Conservation (phyloP, 2,888 invertebrate species). For the Acleris laterana region DNA sequence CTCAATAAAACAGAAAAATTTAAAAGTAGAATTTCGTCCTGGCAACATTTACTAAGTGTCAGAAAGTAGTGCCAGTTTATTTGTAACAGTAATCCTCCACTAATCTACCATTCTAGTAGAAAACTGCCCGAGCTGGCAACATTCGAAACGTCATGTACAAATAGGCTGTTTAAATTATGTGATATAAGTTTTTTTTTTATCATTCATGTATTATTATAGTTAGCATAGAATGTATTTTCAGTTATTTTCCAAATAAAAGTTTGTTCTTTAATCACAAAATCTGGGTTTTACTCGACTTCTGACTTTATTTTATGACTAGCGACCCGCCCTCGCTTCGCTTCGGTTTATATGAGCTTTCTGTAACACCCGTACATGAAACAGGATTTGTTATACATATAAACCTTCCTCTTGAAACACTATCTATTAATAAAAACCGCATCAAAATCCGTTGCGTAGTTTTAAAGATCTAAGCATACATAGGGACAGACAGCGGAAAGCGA, state of each 20-base stretch:
- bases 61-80: background rate
- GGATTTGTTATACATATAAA: too few relatives aligned
- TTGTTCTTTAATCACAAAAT: constrained; percentile 32
- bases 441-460: too few relatives aligned
- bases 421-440: too few relatives aligned
- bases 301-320: too few relatives aligned
- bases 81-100: constrained; percentile 25
- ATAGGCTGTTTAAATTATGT: constrained; percentile 49
- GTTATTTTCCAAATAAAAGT: constrained; percentile 50
- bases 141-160: constrained; percentile 42
- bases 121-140: constrained; percentile 38
- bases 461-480: too few relatives aligned
- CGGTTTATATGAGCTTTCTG: too few relatives aligned
- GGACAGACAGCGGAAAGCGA: too few relatives aligned
- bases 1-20: background rate
- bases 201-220: constrained; percentile 40
- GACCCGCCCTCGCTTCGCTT: too few relatives aligned
- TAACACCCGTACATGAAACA: too few relatives aligned
- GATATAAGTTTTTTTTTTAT: constrained; percentile 46
- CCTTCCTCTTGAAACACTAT: too few relatives aligned
- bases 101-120: constrained; percentile 48
- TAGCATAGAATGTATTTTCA: constrained; percentile 46
- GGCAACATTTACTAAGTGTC: constrained; percentile 39
- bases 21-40: constrained; percentile 42
- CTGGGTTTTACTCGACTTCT: constrained; percentile 9